A percentile compares a stretch with the other conserved stretches of the same genome.
Conservation (phyloP, 1,140 invertebrate genomes). For the Plectrocnemia conspersa region DNA sequence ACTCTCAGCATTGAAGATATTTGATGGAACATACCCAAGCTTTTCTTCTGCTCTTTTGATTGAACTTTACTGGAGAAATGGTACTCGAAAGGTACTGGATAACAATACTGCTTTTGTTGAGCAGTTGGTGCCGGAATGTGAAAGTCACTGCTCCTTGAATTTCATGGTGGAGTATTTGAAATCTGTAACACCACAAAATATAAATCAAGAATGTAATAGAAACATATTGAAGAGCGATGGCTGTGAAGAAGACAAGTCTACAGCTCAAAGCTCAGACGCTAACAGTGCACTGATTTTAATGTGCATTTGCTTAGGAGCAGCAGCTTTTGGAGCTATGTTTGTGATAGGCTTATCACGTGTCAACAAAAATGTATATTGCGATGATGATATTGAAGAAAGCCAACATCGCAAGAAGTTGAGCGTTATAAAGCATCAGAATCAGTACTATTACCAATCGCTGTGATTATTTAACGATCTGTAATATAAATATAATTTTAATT, state of each 20-base stretch:
- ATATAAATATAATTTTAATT: no score
- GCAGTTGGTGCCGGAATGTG: constrained; percentile 12
- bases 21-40: constrained; percentile 13
- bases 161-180: constrained; percentile 6
- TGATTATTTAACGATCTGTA: no score
- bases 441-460: no score
- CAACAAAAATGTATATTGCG: no score
- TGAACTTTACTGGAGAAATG: constrained; percentile 10
- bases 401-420: no score
- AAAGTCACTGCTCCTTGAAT: constrained; percentile 14
- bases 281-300: not conserved
- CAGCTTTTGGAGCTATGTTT: constrained; percentile 15
- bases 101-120: not conserved
- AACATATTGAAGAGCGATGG: no score
- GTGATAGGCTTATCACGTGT: no score
- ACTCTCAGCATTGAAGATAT: constrained; percentile 14
- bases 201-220: constrained; percentile 16
- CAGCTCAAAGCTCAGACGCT: not conserved
- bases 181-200: constrained; percentile 13
- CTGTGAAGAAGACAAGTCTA: not conserved
- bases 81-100: not conserved
- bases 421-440: no score
- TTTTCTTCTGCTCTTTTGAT: constrained; percentile 26
- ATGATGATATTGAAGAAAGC: no score
- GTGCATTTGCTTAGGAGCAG: not conserved